phyloP scores from a whole-genome alignment of 2,888 invertebrate genomes.

The Mamestra brassicae region DNA sequence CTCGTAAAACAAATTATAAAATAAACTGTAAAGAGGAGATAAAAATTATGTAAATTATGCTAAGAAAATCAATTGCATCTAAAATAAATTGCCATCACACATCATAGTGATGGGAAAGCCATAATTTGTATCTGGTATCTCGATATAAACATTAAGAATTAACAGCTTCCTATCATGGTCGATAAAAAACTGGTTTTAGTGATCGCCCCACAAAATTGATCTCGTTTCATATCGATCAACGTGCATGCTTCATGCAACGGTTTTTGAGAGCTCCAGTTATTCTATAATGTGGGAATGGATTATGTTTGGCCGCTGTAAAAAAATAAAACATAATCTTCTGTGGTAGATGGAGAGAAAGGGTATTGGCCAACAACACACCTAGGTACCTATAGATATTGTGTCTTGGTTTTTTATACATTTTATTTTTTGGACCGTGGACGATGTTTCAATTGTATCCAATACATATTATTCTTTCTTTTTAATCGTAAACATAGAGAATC shows the following conservation, averaged over 20 bases:
- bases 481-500: too few relatives aligned
- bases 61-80: constrained; percentile 13
- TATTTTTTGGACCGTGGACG: too few relatives aligned
- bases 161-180: constrained; percentile 56
- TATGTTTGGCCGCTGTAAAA: neutral
- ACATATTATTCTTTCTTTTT: too few relatives aligned
- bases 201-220: constrained; percentile 55
- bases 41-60: constrained; percentile 2
- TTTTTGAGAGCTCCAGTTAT: constrained; percentile 60
- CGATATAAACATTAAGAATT: constrained; percentile 42
- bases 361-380: neutral
- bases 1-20: neutral
- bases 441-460: too few relatives aligned
- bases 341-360: constrained; percentile 4
- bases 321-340: constrained; percentile 1
- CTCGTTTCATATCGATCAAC: constrained; percentile 55
- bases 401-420: too few relatives aligned
- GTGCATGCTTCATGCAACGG: constrained; percentile 57
- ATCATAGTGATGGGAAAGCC: constrained; percentile 46
- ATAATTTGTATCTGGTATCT: constrained; percentile 25
- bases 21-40: neutral
- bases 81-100: constrained; percentile 2
- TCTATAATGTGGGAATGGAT: constrained; percentile 49
- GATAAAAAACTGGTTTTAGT: constrained; percentile 59
- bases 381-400: too few relatives aligned